Evolutionary conservation across 2,113 vertebrate genomes (phyloP).

Genomic region (Cettia cetti): DNA sequence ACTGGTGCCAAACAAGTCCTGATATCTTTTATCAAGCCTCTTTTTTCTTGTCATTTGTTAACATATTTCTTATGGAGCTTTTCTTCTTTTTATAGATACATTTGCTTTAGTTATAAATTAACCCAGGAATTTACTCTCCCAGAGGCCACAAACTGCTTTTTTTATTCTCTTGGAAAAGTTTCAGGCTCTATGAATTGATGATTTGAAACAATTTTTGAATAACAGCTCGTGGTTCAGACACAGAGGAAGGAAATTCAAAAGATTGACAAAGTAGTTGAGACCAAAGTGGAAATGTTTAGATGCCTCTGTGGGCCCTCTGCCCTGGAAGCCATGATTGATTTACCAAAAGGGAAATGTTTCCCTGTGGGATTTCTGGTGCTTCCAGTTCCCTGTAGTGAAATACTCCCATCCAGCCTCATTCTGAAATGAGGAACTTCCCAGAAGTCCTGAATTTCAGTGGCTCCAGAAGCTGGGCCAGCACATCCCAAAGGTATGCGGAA

Average conservation of each 20-base stretch:
- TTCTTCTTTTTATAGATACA: constrained; percentile 76
- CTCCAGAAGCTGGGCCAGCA: background rate
- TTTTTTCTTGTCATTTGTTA: constrained; percentile 68
- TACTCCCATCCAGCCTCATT: background rate
- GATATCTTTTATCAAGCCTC: constrained; percentile 72
- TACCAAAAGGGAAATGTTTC: background rate
- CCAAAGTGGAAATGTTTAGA: background rate
- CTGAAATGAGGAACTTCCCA: background rate
- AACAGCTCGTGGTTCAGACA: background rate
- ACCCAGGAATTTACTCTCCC: constrained; percentile 65
- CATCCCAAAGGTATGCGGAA: background rate
- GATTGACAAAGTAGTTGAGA: background rate
- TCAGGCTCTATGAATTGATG: constrained; percentile 3
- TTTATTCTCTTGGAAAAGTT: constrained; percentile 30
- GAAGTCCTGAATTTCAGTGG: background rate
- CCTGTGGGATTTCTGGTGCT: background rate
- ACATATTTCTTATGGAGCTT: constrained; percentile 67
- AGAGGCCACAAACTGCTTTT: constrained; percentile 37
- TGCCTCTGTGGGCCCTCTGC: background rate
- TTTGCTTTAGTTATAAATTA: constrained; percentile 82
- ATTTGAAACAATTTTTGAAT: background rate
- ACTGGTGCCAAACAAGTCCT: constrained; percentile 66
- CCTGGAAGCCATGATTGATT: background rate
- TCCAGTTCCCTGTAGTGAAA: background rate
- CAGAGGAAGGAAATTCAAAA: background rate